Evolutionary conservation across 2,113 vertebrate species (phyloP).

Genomic region (Prionailurus bengalensis): DNA sequence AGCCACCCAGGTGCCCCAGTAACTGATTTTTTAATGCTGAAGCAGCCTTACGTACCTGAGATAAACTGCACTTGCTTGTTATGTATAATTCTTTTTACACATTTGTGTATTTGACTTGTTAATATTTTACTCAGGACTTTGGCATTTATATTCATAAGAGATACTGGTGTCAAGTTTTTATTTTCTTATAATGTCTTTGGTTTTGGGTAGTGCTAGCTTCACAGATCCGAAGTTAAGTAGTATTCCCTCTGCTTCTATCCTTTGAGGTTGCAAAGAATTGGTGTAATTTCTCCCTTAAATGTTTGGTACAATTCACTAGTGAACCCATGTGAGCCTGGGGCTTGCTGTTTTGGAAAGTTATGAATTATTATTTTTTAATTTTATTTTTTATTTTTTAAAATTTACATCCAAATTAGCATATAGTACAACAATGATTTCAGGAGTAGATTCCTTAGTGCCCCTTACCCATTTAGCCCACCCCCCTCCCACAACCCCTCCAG

Average conservation of each 20-base stretch:
- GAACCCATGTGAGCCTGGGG: neutral
- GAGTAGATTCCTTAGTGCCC: no score
- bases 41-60: neutral
- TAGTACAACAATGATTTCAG: no score
- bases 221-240: neutral
- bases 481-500: no score
- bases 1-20: neutral
- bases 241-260: neutral
- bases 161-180: neutral
- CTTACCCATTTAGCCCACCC: no score
- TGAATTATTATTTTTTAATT: neutral
- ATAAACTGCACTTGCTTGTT: neutral
- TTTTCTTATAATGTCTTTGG: neutral
- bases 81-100: neutral
- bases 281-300: neutral
- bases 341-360: neutral
- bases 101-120: neutral
- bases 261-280: neutral
- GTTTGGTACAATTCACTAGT: neutral
- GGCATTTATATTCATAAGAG: neutral
- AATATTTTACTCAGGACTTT: neutral
- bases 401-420: no score
- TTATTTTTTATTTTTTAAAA: no score
- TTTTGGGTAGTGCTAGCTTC: neutral
- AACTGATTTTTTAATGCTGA: neutral